phyloP scores from a whole-genome alignment of 2,888 invertebrate species.

The Cheilosia vulpina region DNA sequence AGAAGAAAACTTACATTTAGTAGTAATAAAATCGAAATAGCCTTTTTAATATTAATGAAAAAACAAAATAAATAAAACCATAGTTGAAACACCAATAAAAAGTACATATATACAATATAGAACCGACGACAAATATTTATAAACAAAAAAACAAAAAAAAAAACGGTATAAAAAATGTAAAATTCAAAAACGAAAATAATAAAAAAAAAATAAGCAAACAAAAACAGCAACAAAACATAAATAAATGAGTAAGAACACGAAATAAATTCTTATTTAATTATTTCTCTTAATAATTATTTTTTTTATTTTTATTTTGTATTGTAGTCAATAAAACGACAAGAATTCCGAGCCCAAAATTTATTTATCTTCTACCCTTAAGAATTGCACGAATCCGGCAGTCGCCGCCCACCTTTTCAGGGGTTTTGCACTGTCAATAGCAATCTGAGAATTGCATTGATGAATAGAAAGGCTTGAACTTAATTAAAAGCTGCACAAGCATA shows the following conservation, averaged over 20 bases:
- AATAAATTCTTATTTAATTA: slow-evolving; percentile 38
- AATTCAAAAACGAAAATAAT: slow-evolving; percentile 29
- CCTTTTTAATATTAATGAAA: slow-evolving; percentile 43
- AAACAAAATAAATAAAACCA: slow-evolving; percentile 23
- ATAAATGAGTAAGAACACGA: slow-evolving; percentile 46
- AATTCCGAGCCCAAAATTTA: slow-evolving; percentile 18
- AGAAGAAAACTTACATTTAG: slow-evolving; percentile 24
- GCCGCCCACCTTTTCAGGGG: too few species aligned
- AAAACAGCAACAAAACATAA: slow-evolving; percentile 42
- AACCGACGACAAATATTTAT: slow-evolving; percentile 53
- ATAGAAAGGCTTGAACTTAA: too few species aligned
- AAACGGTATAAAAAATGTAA: slow-evolving; percentile 44
- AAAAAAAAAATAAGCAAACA: slow-evolving; percentile 15
- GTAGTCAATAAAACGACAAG: slow-evolving; percentile 14
- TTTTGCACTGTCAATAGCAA: too few species aligned
- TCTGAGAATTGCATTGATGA: too few species aligned
- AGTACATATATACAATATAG: slow-evolving; percentile 33
- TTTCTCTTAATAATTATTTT: slow-evolving; percentile 1
- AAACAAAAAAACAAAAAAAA: slow-evolving; percentile 24
- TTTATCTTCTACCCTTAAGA: not conserved
- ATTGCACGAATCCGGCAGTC: not conserved
- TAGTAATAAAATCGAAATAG: slow-evolving; percentile 54
- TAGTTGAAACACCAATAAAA: slow-evolving; percentile 43
- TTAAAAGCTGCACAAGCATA: too few species aligned
- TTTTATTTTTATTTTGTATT: slow-evolving; percentile 34